phyloP scores from a whole-genome alignment of 1,140 invertebrate genomes.

The Neodiprion virginianus region DNA sequence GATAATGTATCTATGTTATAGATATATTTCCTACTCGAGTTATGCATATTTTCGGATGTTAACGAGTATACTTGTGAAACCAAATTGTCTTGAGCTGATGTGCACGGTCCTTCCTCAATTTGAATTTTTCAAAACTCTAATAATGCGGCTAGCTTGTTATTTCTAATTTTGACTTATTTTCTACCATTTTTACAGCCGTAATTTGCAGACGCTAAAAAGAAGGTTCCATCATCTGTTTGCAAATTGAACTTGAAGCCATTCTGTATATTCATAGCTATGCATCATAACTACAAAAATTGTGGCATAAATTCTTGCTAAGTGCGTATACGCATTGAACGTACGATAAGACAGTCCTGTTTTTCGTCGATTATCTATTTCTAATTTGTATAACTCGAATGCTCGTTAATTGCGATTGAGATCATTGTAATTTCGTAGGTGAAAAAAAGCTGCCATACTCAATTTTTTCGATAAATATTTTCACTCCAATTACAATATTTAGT shows the following conservation, averaged over 20 bases:
- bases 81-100: constrained; percentile 34
- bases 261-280: not conserved
- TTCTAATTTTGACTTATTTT: too few relatives aligned
- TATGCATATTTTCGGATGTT: constrained; percentile 47
- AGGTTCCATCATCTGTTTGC: constrained; percentile 19
- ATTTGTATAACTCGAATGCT: too few relatives aligned
- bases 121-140: constrained; percentile 11
- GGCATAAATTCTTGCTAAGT: too few relatives aligned
- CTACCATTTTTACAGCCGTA: too few relatives aligned
- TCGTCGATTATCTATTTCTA: too few relatives aligned
- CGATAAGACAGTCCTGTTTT: too few relatives aligned
- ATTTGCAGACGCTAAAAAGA: not conserved
- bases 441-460: too few relatives aligned
- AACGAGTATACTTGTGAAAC: constrained; percentile 44
- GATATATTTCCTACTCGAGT: constrained; percentile 53
- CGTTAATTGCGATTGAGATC: too few relatives aligned
- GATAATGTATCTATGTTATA: constrained; percentile 48
- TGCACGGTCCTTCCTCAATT: constrained; percentile 42
- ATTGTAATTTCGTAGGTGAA: too few relatives aligned
- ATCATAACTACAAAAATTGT: not conserved
- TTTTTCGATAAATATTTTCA: too few relatives aligned
- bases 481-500: too few relatives aligned
- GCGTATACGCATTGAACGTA: too few relatives aligned
- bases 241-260: constrained; percentile 12
- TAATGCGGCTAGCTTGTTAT: not conserved